These are phyloP conservation scores for Silurus asotus DNA, from an alignment of 2,113 vertebrate species.

Conservation along the genomic window DNA sequence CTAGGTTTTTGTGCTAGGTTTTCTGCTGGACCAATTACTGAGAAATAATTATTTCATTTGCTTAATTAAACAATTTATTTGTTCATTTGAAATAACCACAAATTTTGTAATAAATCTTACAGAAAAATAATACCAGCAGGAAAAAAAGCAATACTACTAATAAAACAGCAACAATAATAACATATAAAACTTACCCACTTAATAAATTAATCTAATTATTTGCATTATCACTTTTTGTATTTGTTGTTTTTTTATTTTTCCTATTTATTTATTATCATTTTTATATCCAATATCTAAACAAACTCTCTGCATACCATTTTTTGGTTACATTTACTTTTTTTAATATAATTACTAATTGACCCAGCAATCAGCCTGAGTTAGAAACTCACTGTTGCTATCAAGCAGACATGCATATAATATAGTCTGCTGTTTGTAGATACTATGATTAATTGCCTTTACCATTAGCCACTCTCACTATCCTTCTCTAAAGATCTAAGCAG, in stretches of 20 bases:
- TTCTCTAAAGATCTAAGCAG: background rate
- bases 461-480: constrained; percentile 24
- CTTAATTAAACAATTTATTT: background rate
- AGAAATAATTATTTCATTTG: background rate
- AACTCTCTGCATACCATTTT: background rate
- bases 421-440: constrained; percentile 49
- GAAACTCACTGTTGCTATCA: constrained; percentile 2
- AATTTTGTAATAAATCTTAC: background rate
- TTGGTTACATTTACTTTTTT: background rate
- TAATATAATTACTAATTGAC: constrained; percentile 41
- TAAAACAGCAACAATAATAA: constrained; percentile 17
- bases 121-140: background rate
- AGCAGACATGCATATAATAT: constrained; percentile 40
- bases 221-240: too few species aligned
- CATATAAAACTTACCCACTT: constrained; percentile 9
- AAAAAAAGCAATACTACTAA: background rate
- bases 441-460: constrained; percentile 48
- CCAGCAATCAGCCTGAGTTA: constrained; percentile 49
- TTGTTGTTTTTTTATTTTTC: too few species aligned
- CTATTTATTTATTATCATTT: too few species aligned
- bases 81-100: background rate
- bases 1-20: background rate
- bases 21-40: too few species aligned
- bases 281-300: too few species aligned
- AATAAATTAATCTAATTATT: too few species aligned